Evolutionary conservation across 2,888 invertebrate genomes (phyloP), one percentile per base, ranked within the genome.

Genomic region (Micoletzkya japonica): DNA sequence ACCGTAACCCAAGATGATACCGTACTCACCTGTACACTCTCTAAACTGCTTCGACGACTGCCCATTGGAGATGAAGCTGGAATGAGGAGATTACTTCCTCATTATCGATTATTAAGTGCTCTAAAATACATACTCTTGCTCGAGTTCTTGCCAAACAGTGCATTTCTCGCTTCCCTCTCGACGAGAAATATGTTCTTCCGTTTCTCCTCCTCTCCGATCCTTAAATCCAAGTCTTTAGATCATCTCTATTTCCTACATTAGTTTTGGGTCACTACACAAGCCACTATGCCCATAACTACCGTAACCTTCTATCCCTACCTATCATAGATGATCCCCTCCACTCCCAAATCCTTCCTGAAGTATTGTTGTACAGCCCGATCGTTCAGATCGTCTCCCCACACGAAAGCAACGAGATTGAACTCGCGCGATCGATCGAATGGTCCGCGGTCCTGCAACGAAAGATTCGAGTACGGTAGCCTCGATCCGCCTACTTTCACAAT

Each of bases 301-400:
- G 20, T 14, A 44, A 44, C 10, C 10, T 37, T 52, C 20, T 20
- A 32, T 17, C n/a, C 67, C 0, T 32, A 78, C 90, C 95, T 93
- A 87, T 98, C 97, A 86, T 95, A 96, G 85, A 97, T 96, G 71
- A 98, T 92, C 57, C 93, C 97, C 86, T 98, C 94, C 36, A 97
- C 89, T 1, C 94, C 94, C 83, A 94, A 89, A 75, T 76, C 76
- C 20, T 91, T 90, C 86, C 95, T 95, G 86, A 95, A 95, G 32
- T 96, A 89, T 84, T 91, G 90, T 83, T 91, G 91, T 68, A 95
- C 93, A 0, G 92, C 70, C 61, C 76, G 74, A 28, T 92, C 91
- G 82, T 95, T 94, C 86, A 94, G 93, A 83, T 95, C 94, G 82
- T 95, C 95, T 26, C 97, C 97, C 96, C 97, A 97, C 84, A 94